These are phyloP conservation scores for Notechis scutatus DNA, from an alignment of 2,113 vertebrate genomes.

Conservation along the genomic window DNA sequence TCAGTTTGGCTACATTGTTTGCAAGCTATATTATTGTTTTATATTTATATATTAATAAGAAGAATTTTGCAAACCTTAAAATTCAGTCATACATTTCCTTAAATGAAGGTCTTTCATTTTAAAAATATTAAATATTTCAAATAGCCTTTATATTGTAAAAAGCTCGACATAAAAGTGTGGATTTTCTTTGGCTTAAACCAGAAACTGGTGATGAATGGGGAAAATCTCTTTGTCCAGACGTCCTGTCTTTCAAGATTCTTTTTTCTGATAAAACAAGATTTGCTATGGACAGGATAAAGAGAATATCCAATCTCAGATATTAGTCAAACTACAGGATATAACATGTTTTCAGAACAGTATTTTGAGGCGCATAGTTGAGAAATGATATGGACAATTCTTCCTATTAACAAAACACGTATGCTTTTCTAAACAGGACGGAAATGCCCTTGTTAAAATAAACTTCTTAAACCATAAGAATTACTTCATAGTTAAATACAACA, in stretches of 20 bases:
- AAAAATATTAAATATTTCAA: background rate
- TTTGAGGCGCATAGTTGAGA: constrained; percentile 11
- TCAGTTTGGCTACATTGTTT: background rate
- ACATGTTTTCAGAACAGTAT: background rate
- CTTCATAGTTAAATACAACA: background rate
- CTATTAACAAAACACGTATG: background rate
- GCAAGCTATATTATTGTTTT: background rate
- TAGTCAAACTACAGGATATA: background rate
- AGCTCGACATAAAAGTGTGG: background rate
- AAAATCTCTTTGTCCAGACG: background rate
- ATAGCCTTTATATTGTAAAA: background rate
- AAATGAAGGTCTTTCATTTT: background rate
- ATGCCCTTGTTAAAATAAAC: constrained; percentile 36
- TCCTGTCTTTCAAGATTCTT: background rate
- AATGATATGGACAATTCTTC: background rate
- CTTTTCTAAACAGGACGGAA: constrained; percentile 35
- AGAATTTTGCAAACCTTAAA: background rate
- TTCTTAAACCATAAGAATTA: constrained; percentile 35
- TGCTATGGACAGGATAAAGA: constrained; percentile 20
- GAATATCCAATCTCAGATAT: constrained; percentile 4
- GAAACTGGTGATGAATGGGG: background rate
- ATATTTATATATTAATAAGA: background rate
- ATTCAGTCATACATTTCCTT: background rate
- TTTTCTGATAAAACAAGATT: background rate
- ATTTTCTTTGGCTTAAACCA: background rate